Percentiles rank a stretch among this genome's conserved stretches.
Evolutionary conservation across 2,888 invertebrate genomes (phyloP).

Genomic region (Hemistola chrysoprasaria): DNA sequence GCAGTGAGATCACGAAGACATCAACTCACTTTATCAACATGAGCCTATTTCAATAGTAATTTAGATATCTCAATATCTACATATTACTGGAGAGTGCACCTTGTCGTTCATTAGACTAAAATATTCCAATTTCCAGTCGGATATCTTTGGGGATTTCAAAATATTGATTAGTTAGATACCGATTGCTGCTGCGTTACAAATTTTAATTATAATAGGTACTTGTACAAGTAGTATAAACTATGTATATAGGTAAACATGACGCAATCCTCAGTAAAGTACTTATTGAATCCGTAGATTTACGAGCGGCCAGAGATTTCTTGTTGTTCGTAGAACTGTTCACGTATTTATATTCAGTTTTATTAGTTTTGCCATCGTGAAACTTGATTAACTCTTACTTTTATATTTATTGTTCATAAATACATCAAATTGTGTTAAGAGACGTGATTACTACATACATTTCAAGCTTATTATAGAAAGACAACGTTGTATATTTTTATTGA

Average conservation of each 20-base stretch:
- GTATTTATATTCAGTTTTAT: background rate
- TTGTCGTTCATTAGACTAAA: too few species aligned
- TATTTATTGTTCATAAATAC: background rate
- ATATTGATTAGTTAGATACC: too few species aligned
- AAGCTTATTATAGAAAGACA: too few species aligned
- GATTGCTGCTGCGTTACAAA: too few species aligned
- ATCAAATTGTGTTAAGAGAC: too few species aligned
- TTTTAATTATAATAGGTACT: too few species aligned
- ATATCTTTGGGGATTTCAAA: too few species aligned
- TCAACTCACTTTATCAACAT: slow-evolving; percentile 4
- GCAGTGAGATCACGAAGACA: slow-evolving; percentile 24
- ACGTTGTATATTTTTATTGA: too few species aligned
- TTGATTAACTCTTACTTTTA: slow-evolving; percentile 21
- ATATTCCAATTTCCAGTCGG: too few species aligned
- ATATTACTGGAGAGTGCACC: too few species aligned
- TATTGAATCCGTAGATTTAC: slow-evolving; percentile 55
- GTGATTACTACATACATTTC: too few species aligned
- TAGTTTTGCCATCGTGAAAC: slow-evolving; percentile 9
- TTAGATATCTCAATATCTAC: slow-evolving; percentile 11
- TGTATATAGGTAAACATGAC: slow-evolving; percentile 33
- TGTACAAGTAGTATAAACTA: too few species aligned
- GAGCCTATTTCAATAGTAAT: slow-evolving; percentile 3
- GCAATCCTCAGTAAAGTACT: slow-evolving; percentile 47
- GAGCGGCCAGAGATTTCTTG: slow-evolving; percentile 30
- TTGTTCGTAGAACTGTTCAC: slow-evolving; percentile 20